A percentile compares a stretch with the other conserved stretches of the same genome.
phyloP scores from a whole-genome alignment of 2,113 vertebrate species.

The Meriones unguiculatus region DNA sequence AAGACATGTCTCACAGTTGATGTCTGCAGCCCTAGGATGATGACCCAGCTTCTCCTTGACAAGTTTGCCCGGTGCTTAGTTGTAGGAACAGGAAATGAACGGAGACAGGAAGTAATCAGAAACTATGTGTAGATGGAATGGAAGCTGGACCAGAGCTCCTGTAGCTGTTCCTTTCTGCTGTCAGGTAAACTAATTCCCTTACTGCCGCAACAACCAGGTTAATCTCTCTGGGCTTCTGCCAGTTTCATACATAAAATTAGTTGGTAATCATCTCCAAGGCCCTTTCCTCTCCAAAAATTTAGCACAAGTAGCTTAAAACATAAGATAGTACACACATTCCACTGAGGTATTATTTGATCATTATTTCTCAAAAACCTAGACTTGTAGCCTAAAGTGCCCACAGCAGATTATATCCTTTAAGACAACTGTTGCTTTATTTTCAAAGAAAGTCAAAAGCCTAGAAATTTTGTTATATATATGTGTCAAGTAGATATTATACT shows the following conservation, averaged over 20 bases:
- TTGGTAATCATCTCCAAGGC: constrained; percentile 42
- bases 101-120: neutral
- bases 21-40: neutral
- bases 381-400: constrained; percentile 49
- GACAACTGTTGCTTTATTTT: constrained; percentile 34
- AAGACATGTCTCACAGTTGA: neutral
- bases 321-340: neutral
- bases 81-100: neutral
- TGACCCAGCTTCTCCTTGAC: too few relatives aligned
- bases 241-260: constrained; percentile 64
- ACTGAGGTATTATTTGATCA: constrained; percentile 2
- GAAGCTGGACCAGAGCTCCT: neutral
- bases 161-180: neutral
- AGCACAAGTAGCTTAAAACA: constrained; percentile 64
- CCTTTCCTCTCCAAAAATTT: constrained; percentile 38
- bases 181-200: neutral
- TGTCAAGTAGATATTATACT: neutral
- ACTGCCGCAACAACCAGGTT: constrained; percentile 56
- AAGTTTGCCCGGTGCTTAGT: neutral
- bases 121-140: neutral
- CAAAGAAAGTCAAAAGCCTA: neutral
- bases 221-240: constrained; percentile 23
- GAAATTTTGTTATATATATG: neutral
- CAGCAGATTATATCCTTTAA: constrained; percentile 22
- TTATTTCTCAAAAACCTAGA: constrained; percentile 52